These are phyloP conservation scores for Ornithorhynchus anatinus DNA, from an alignment of 2,113 vertebrate genomes.

Conservation along the genomic window DNA sequence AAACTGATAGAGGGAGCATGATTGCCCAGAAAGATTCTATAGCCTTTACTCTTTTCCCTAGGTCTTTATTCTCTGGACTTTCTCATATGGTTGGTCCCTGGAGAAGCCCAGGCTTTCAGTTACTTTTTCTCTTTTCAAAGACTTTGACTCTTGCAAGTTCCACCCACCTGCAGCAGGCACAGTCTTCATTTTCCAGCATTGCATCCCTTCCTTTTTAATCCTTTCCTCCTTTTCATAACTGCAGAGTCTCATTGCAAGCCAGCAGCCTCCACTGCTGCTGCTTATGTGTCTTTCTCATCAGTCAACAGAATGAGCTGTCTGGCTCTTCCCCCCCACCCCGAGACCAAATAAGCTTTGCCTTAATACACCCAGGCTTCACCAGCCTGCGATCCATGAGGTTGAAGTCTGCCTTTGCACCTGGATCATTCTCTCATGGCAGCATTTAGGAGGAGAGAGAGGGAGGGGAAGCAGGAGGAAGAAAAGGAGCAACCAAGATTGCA, in stretches of 20 bases:
- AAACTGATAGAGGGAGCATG: conserved; percentile 14
- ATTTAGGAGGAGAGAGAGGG: neutral
- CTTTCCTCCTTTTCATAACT: conserved; percentile 23
- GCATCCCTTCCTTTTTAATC: conserved; percentile 29
- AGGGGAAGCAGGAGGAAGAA: too few relatives aligned
- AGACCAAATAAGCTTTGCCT: neutral
- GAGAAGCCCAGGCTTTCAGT: conserved; percentile 24
- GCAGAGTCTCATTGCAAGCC: neutral
- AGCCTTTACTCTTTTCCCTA: conserved; percentile 14
- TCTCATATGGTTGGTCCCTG: conserved; percentile 26
- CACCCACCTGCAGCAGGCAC: conserved; percentile 3
- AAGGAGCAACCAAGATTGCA: neutral
- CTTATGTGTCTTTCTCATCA: conserved; percentile 11
- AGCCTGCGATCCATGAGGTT: neutral
- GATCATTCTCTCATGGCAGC: conserved; percentile 15
- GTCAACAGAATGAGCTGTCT: conserved; percentile 7
- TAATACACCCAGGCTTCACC: neutral
- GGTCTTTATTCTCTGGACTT: conserved; percentile 25
- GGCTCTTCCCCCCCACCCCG: neutral
- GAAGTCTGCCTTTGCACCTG: conserved; percentile 12
- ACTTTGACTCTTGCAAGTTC: conserved; percentile 31
- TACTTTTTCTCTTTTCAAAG: conserved; percentile 30
- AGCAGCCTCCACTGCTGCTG: conserved; percentile 20
- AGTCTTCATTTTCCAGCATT: conserved; percentile 18
- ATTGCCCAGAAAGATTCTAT: conserved; percentile 46